A percentile compares a stretch with the other conserved stretches of the same genome.
Evolutionary conservation across 1,140 invertebrate species (phyloP).

Genomic region (Aphelenchoides avenae): DNA sequence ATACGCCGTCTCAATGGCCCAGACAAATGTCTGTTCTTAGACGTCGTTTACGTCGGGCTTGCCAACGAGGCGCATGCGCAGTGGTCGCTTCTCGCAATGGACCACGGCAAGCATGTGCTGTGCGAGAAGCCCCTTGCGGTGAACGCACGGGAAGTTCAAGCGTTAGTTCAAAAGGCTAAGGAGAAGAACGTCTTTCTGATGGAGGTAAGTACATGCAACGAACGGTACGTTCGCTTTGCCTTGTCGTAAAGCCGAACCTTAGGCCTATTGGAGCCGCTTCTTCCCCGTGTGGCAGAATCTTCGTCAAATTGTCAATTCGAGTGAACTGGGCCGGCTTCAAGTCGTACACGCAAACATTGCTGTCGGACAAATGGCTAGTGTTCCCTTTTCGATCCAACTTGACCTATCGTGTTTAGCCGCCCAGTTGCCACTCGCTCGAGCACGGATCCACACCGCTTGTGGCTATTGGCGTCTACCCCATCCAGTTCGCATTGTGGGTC

Average conservation of each 20-base stretch:
- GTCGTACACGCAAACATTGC: conserved; percentile 12
- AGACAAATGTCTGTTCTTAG: conserved; percentile 62
- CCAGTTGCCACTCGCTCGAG: conserved; percentile 40
- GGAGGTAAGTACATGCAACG: conserved; percentile 64
- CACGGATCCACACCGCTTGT: conserved; percentile 75
- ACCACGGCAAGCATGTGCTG: conserved; percentile 74
- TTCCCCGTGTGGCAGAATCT: conserved; percentile 21
- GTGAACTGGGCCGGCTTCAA: conserved; percentile 18
- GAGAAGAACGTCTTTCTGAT: conserved; percentile 70
- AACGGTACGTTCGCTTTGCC: conserved; percentile 10
- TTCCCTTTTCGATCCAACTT: not conserved
- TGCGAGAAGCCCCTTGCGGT: conserved; percentile 79
- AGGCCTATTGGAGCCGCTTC: conserved; percentile 24
- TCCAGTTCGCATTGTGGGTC: conserved; percentile 72
- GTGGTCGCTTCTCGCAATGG: conserved; percentile 69
- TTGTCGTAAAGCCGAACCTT: conserved; percentile 3
- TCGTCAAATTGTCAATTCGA: conserved; percentile 15
- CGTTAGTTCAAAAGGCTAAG: conserved; percentile 59
- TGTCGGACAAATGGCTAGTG: conserved; percentile 6
- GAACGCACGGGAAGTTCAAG: conserved; percentile 65
- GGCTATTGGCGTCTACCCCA: conserved; percentile 75
- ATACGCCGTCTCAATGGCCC: no score
- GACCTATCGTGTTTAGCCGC: not conserved
- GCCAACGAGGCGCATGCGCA: conserved; percentile 70
- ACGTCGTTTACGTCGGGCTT: conserved; percentile 74